Base-by-base conservation (phyloP, 92 coral and sea anemone genomes). In the Nematostella vectensis region DNA sequence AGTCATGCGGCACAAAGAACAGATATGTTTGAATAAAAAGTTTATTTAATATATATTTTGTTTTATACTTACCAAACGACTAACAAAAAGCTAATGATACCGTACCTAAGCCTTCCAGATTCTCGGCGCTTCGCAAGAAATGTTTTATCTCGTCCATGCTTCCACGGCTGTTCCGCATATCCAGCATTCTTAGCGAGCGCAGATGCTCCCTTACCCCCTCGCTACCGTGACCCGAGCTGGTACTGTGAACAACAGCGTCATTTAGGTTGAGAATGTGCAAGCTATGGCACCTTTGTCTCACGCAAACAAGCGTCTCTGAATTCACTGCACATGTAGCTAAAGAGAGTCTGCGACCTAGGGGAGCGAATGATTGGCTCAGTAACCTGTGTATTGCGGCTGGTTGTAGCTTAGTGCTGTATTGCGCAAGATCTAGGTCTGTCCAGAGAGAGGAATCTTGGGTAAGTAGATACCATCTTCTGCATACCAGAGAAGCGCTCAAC, bases 371-470 rank as follows among this genome's bases (percentile, higher is more conserved):
- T 4, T 55, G 55, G 37, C 25, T 55, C 23, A 83, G 57, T 20
- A 83, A n/a, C 25, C 69, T 55, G 30, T 27, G 37, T 19, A 83
- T 67, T 1, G 50, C 43, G 21, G 49, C 55, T 4, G 48, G 71
- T 20, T 29, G 27, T 4, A 78, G 53, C 13, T 31, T 31, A 1
- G 21, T 44, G 27, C 49, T 51, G 55, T 66, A 78, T 20, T 65
- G 77, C 2, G 67, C 48, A 20, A 83, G 70, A 53, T 83, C 68
- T 29, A 83, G 81, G 38, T 42, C 21, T 0, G 70, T 66, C 91
- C 91, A 83, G 6, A 83, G 70, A 16, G 81, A 72, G 26, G 84
- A 70, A 20, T 83, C 91, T 20, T 53, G 80, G 27, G 81, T 50
- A 12, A 83, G 21, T 9, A 85, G 85, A 2, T 65, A 55, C 91